Evolutionary conservation across 2,113 vertebrate genomes (phyloP).

Genomic region (Brachyhypopomus gauderio): DNA sequence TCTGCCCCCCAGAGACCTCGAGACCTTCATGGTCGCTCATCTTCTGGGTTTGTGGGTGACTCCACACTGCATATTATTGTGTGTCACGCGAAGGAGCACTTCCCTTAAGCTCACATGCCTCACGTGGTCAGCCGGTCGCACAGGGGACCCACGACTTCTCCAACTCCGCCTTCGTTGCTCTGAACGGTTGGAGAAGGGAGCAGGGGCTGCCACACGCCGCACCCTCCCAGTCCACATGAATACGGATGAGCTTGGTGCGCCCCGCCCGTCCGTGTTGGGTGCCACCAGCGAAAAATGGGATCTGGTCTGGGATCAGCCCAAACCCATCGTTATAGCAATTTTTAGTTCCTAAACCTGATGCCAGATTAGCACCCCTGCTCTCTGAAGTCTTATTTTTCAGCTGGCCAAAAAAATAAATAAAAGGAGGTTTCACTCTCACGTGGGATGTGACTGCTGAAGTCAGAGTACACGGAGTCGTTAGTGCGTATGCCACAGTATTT

Average conservation of each 20-base stretch:
- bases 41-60: too few relatives aligned
- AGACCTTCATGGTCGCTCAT: too few relatives aligned
- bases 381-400: neutral
- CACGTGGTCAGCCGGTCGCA: slow-evolving; percentile 77
- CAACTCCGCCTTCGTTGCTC: slow-evolving; percentile 76
- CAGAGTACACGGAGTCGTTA: too few relatives aligned
- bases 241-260: slow-evolving; percentile 74
- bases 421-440: too few relatives aligned
- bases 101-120: slow-evolving; percentile 52
- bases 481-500: too few relatives aligned
- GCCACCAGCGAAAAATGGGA: too few relatives aligned
- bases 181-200: slow-evolving; percentile 63
- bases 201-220: slow-evolving; percentile 77
- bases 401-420: neutral
- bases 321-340: neutral
- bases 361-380: neutral
- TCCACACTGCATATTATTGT: too few relatives aligned
- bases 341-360: slow-evolving; percentile 7
- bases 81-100: too few relatives aligned
- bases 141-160: slow-evolving; percentile 77
- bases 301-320: too few relatives aligned
- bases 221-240: slow-evolving; percentile 74
- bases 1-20: too few relatives aligned
- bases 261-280: slow-evolving; percentile 38
- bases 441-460: too few relatives aligned